These are phyloP conservation scores for Agrenia bidenticulata DNA, from an alignment of 2,888 invertebrate genomes.

Conservation along the genomic window DNA sequence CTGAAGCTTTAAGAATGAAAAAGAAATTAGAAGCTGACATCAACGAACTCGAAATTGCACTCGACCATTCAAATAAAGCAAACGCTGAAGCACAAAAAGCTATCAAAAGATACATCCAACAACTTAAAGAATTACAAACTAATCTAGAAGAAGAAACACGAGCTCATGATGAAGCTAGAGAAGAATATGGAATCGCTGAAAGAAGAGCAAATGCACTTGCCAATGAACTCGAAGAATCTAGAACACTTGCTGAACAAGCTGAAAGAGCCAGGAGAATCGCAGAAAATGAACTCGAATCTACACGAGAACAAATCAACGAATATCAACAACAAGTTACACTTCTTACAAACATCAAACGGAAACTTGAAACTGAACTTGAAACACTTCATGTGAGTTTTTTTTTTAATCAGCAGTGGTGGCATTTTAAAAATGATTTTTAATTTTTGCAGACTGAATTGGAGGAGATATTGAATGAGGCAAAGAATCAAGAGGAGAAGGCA, in stretches of 20 bases:
- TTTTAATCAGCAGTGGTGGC: too few species aligned
- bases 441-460: constrained; percentile 59
- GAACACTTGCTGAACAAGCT: constrained; percentile 54
- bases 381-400: constrained; percentile 58
- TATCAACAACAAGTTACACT: constrained; percentile 59
- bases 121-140: constrained; percentile 58
- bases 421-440: too few species aligned
- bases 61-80: constrained; percentile 63
- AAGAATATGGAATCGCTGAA: constrained; percentile 61
- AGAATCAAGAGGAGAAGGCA: constrained; percentile 56
- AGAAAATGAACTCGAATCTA: constrained; percentile 61
- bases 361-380: constrained; percentile 62
- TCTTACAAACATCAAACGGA: constrained; percentile 60
- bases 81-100: constrained; percentile 62
- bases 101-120: constrained; percentile 60
- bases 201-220: constrained; percentile 60
- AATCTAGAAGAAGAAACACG: constrained; percentile 62
- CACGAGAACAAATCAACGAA: constrained; percentile 62
- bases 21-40: constrained; percentile 66
- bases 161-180: constrained; percentile 61
- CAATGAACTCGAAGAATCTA: constrained; percentile 61
- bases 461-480: constrained; percentile 47
- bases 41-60: constrained; percentile 64
- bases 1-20: constrained; percentile 64
- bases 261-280: constrained; percentile 61